These are phyloP conservation scores for Pampus argenteus DNA, from an alignment of 2,797 vertebrate species.

Conservation along the genomic window DNA sequence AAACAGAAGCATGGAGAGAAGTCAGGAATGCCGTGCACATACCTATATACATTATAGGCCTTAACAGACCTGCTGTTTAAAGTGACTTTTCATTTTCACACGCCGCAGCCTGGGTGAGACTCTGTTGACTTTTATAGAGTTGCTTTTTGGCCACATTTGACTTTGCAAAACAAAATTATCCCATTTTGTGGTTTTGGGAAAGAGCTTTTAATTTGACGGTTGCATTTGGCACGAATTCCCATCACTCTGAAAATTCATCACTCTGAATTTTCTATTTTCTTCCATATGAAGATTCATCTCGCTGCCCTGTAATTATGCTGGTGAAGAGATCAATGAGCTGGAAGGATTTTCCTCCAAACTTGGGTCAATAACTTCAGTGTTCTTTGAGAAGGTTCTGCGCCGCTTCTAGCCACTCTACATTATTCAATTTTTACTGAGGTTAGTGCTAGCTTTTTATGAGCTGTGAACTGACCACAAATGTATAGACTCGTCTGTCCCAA, in stretches of 20 bases:
- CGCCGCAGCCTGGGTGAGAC: constrained; percentile 52
- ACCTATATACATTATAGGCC: constrained; percentile 41
- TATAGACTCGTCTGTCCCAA: constrained; percentile 78
- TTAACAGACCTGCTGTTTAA: constrained; percentile 57
- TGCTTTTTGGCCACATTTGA: constrained; percentile 52
- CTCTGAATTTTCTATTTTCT: constrained; percentile 65
- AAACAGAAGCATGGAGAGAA: constrained; percentile 57
- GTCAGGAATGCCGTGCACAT: constrained; percentile 31
- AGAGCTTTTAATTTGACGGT: constrained; percentile 75
- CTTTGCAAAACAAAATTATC: constrained; percentile 67
- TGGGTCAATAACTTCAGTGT: constrained; percentile 75
- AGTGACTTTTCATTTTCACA: constrained; percentile 61
- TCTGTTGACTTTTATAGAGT: constrained; percentile 59
- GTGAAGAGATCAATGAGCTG: constrained; percentile 75
- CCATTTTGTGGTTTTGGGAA: constrained; percentile 67
- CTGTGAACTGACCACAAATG: constrained; percentile 88
- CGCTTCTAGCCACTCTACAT: constrained; percentile 74
- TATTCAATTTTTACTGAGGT: constrained; percentile 79
- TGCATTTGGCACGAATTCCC: constrained; percentile 68
- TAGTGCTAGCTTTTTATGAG: constrained; percentile 83
- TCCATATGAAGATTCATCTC: constrained; percentile 69
- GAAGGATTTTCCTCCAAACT: constrained; percentile 69
- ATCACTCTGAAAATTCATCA: constrained; percentile 68
- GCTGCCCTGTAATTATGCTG: constrained; percentile 76
- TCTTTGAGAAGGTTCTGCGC: constrained; percentile 68